Base-by-base conservation (phyloP, 2,797 vertebrate species). In the Aeoliscus strigatus region DNA sequence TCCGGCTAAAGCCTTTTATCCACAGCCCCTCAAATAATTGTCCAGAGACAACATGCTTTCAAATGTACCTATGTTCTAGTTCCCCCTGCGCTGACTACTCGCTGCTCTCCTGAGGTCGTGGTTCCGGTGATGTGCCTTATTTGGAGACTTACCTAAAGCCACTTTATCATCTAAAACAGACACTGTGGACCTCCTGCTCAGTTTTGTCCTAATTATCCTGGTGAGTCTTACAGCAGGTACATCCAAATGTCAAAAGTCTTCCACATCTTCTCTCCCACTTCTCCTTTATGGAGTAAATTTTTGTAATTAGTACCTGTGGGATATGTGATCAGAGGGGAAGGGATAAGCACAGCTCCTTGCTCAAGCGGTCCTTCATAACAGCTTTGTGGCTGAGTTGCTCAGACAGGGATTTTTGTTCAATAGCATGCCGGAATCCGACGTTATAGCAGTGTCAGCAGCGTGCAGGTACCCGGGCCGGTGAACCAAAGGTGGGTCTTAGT, bases 251-350 rank as follows among this genome's bases (percentile, higher is more conserved):
- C 89, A 87, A 81, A 73, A 59, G 63, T 80, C 79, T 70, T 74
- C 76, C 62, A 51, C 77, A 78, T 77, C 79, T 70, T 75, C 79
- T 81, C 65, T 65, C 64, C 59, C 51, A 39, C 60, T 65, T 64
- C 61, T 76, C 66, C 69, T 74, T 60, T 10, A 42, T 52, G 39
- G 51, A 63, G 69, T 48, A 63, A 54, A 80, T n/a, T 80, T 75
- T 58, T 3, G 81, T 88, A 88, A 88, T 89, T 87, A 88, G 85
- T 78, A 88, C 87, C 87, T 83, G 76, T 80, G 83, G 86, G 86
- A 88, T 70, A 58, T 77, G 73, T 86, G 80, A 86, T 85, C 79
- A 77, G 74, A 73, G 70, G 75, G 71, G 8, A 49, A 67, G 70
- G 64, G 82, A 62, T 84, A 80, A 80, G 79, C 70, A 56, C 35